Percentiles rank a stretch among this genome's conserved stretches.
These are phyloP conservation scores for Leptothorax acervorum DNA, from an alignment of 2,888 invertebrate genomes.

Conservation along the genomic window DNA sequence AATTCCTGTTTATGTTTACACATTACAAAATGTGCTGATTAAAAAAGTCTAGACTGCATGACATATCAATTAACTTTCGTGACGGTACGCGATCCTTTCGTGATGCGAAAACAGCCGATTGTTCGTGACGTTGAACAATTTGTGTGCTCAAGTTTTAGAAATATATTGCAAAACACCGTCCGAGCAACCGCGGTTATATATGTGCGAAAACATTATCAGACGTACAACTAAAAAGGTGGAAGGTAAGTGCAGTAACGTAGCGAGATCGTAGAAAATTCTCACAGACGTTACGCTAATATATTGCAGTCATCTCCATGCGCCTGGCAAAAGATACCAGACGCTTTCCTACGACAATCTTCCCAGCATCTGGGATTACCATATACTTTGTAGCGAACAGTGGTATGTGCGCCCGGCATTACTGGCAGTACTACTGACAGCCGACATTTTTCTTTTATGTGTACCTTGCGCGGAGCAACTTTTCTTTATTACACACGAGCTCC, in stretches of 20 bases:
- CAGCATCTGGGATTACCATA: conserved; percentile 74
- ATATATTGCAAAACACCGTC: conserved; percentile 14
- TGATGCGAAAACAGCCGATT: conserved; percentile 16
- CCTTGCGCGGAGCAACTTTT: conserved; percentile 55
- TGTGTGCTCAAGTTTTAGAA: conserved; percentile 4
- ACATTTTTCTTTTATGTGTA: conserved; percentile 68
- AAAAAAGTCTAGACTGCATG: neutral
- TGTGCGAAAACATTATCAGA: conserved; percentile 40
- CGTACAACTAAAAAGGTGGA: conserved; percentile 14
- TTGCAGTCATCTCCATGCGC: conserved; percentile 67
- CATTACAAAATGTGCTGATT: neutral
- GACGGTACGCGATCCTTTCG: neutral
- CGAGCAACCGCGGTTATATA: conserved; percentile 33
- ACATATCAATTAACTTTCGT: neutral
- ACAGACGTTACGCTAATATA: conserved; percentile 71
- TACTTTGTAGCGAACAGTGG: conserved; percentile 59
- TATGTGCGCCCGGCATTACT: conserved; percentile 61
- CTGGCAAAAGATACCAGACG: conserved; percentile 72
- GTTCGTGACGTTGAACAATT: conserved; percentile 14
- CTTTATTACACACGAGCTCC: conserved; percentile 67
- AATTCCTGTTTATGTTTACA: neutral
- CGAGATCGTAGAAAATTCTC: conserved; percentile 63
- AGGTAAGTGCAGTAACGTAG: conserved; percentile 52
- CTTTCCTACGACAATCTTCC: conserved; percentile 69
- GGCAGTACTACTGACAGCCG: conserved; percentile 62